Conservation (phyloP, 2,888 invertebrate species). For the Sesia bembeciformis region DNA sequence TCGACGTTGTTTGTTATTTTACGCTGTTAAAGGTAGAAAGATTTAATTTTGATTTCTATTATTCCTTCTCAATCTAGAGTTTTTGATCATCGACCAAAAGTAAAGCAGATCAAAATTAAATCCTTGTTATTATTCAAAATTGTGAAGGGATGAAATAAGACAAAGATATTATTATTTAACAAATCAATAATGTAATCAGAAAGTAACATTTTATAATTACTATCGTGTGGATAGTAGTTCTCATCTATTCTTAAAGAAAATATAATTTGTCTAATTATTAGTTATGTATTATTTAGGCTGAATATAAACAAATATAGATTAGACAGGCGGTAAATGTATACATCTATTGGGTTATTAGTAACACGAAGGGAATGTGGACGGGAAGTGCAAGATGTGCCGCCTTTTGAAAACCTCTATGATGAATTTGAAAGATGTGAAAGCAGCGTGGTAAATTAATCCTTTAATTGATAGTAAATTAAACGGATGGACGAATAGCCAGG, state of each 20-base stretch:
- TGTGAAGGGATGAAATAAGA: conserved; percentile 24
- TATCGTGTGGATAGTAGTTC: conserved; percentile 26
- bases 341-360: conserved; percentile 28
- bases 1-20: too few relatives aligned
- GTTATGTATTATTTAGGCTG: conserved; percentile 46
- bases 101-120: too few relatives aligned
- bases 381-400: neutral
- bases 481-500: too few relatives aligned
- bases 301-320: conserved; percentile 41
- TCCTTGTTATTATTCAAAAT: too few relatives aligned
- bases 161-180: conserved; percentile 44
- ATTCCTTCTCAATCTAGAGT: too few relatives aligned
- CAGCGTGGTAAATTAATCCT: too few relatives aligned
- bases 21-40: too few relatives aligned
- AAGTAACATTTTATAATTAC: conserved; percentile 52
- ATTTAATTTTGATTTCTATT: too few relatives aligned
- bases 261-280: conserved; percentile 23
- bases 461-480: too few relatives aligned
- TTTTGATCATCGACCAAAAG: too few relatives aligned
- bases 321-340: conserved; percentile 49
- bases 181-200: conserved; percentile 67
- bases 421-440: too few relatives aligned
- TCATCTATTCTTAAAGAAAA: conserved; percentile 59
- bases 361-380: neutral
- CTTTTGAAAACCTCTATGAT: too few relatives aligned